phyloP scores from a whole-genome alignment of 2,888 invertebrate genomes.

The Sussaba pulchella region DNA sequence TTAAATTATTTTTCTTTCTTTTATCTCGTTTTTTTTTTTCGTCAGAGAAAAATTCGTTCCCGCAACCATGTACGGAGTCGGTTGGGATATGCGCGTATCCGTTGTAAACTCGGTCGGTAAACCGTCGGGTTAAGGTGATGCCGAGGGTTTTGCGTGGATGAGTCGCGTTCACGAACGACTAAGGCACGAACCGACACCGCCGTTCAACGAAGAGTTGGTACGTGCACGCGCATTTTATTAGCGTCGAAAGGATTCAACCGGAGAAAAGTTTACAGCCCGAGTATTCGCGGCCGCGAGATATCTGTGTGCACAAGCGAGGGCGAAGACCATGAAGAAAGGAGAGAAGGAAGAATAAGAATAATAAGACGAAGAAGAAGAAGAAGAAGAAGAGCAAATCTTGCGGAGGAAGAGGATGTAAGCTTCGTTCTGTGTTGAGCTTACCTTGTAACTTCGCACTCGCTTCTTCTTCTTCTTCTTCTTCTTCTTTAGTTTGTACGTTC shows the following conservation, averaged over 20 bases:
- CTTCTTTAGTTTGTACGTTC: not conserved
- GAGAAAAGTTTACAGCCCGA: slow-evolving; percentile 61
- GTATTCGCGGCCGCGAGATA: too few relatives aligned
- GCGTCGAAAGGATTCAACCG: slow-evolving; percentile 40
- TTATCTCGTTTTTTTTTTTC: too few relatives aligned
- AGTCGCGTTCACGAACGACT: too few relatives aligned
- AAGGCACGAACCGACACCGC: too few relatives aligned
- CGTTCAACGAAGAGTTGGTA: slow-evolving; percentile 38
- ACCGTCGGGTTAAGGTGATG: too few relatives aligned
- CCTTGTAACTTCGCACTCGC: slow-evolving; percentile 56
- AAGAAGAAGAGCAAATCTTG: not conserved
- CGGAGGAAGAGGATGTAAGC: slow-evolving; percentile 26
- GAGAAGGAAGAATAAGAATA: not conserved
- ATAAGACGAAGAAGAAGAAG: slow-evolving; percentile 19
- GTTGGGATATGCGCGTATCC: not conserved
- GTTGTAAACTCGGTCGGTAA: not conserved
- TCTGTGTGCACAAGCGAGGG: not conserved
- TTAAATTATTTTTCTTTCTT: too few relatives aligned
- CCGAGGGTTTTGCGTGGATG: too few relatives aligned
- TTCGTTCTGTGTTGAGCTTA: slow-evolving; percentile 4
- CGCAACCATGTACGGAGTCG: slow-evolving; percentile 33
- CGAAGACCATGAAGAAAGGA: not conserved
- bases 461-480: slow-evolving; percentile 3
- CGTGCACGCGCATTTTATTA: slow-evolving; percentile 62
- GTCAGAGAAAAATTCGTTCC: too few relatives aligned